phyloP scores from a whole-genome alignment of 2,797 vertebrate genomes.

The Clarias laeviceps region DNA sequence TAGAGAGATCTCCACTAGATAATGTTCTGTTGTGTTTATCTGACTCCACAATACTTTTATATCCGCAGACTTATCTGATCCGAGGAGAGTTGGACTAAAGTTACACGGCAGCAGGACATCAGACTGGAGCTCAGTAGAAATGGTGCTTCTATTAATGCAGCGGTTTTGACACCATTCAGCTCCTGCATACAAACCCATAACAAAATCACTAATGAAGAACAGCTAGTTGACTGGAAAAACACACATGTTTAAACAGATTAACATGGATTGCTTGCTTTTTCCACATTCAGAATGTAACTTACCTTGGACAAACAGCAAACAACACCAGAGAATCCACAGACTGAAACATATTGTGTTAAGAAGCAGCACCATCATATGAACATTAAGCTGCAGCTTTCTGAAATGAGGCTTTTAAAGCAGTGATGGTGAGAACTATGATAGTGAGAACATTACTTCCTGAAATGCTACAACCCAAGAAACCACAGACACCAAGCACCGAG shows the following conservation, averaged over 20 bases:
- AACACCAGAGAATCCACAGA: background rate
- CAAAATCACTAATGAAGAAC: background rate
- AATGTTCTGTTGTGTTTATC: rapidly evolving
- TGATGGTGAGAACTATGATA: background rate
- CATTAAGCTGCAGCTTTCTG: background rate
- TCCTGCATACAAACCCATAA: background rate
- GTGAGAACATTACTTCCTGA: slow-evolving; percentile 12
- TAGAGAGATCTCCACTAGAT: slow-evolving; percentile 28
- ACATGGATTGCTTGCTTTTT: background rate
- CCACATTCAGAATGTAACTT: background rate
- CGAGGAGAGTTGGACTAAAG: slow-evolving; percentile 2
- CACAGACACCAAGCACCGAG: background rate
- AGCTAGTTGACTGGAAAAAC: background rate
- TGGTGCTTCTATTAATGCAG: background rate
- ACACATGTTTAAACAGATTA: background rate
- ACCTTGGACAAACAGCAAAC: background rate
- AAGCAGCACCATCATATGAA: background rate
- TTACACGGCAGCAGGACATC: slow-evolving; percentile 36
- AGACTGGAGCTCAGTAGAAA: background rate
- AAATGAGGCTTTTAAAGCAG: background rate
- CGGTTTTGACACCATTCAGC: background rate
- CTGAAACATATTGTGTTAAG: background rate
- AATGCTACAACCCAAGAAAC: background rate
- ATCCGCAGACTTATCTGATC: background rate
- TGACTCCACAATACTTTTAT: slow-evolving; percentile 17